phyloP scores from a whole-genome alignment of 1,140 invertebrate genomes.

The Geopemphigus sp. region DNA sequence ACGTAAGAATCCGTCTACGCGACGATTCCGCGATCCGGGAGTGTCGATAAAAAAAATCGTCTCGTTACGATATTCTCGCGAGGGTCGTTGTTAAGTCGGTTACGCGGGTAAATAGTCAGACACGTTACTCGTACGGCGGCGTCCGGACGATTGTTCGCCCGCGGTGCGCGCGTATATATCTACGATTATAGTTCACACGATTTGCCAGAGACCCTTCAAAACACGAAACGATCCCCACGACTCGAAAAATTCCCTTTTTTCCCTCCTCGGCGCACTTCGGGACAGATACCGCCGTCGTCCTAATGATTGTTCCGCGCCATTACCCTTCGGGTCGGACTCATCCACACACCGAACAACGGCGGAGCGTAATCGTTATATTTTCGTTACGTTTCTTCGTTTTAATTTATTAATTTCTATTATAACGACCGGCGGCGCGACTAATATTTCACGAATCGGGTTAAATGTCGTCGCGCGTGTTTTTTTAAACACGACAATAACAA shows the following conservation, averaged over 20 bases:
- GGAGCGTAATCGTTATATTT: neutral
- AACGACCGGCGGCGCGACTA: neutral
- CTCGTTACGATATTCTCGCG: neutral
- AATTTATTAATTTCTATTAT: constrained; percentile 14
- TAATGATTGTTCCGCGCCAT: constrained; percentile 40
- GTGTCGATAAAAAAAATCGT: constrained; percentile 14
- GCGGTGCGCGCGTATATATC: neutral
- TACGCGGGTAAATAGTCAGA: constrained; percentile 6
- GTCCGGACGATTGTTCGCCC: neutral
- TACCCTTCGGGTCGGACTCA: constrained; percentile 5
- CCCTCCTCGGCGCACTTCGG: neutral
- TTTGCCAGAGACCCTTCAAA: constrained; percentile 5
- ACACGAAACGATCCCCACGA: constrained; percentile 16
- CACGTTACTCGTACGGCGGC: too few species aligned
- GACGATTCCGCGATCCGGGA: too few species aligned
- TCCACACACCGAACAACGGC: too few species aligned
- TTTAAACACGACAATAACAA: neutral
- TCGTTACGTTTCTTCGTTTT: neutral
- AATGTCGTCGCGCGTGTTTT: constrained; percentile 4
- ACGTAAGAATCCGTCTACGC: too few species aligned
- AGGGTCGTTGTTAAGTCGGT: constrained; percentile 21
- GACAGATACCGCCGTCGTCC: neutral
- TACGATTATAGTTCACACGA: constrained; percentile 24
- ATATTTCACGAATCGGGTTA: constrained; percentile 15
- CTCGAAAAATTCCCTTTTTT: constrained; percentile 15